Evolutionary conservation across 2,888 invertebrate species (phyloP).

Genomic region (Megalurothrips usitatus): DNA sequence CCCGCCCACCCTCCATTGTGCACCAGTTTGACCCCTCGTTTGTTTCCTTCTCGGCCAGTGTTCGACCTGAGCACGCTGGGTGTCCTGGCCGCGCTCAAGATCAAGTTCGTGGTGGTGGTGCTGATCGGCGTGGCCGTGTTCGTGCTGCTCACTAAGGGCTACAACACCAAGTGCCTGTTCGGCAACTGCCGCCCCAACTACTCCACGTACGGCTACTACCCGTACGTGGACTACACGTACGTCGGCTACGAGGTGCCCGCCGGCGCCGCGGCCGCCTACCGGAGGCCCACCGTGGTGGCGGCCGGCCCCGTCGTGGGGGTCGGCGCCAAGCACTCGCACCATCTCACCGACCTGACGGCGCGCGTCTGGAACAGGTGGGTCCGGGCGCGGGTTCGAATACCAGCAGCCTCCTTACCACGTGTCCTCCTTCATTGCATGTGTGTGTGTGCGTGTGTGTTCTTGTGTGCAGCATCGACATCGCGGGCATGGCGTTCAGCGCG

Average conservation of each 20-base stretch:
- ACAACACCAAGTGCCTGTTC: slow-evolving; percentile 12
- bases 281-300: neutral
- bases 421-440: too few species aligned
- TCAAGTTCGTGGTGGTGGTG: slow-evolving; percentile 13
- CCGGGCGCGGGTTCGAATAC: neutral
- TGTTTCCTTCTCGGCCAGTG: neutral
- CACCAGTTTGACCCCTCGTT: neutral
- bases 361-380: slow-evolving; percentile 10
- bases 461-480: neutral
- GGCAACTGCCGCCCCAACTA: slow-evolving; percentile 17
- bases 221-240: slow-evolving; percentile 14
- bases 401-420: too few species aligned
- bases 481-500: slow-evolving; percentile 1
- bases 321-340: neutral
- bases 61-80: neutral
- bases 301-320: neutral
- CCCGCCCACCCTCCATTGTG: neutral
- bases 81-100: neutral
- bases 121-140: neutral
- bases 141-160: slow-evolving; percentile 8
- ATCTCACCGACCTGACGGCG: neutral
- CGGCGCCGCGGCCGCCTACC: neutral
- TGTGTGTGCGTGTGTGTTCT: neutral
- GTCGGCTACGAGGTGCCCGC: slow-evolving; percentile 1
- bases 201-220: slow-evolving; percentile 19